Conservation (phyloP, 2,113 vertebrate species). For the Myiagra hebetior region DNA sequence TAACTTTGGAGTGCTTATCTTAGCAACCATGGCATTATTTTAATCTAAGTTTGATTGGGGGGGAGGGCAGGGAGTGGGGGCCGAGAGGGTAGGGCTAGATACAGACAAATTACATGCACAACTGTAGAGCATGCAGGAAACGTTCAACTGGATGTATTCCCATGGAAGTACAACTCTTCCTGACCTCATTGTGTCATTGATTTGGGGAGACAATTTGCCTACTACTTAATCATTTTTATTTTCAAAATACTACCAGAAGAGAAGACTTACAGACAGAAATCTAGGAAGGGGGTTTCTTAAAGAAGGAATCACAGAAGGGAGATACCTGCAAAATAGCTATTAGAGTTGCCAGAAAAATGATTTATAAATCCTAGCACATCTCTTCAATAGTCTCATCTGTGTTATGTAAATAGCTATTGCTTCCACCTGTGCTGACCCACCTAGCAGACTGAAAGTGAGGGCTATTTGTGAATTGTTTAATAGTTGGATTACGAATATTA, state of each 20-base stretch:
- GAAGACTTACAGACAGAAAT: neutral
- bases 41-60: neutral
- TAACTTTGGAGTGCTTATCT: neutral
- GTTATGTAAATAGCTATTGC: constrained; percentile 28
- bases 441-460: constrained; percentile 4
- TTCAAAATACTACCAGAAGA: neutral
- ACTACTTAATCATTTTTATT: neutral
- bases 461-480: constrained; percentile 45
- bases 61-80: no score
- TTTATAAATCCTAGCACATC: neutral
- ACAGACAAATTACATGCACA: neutral
- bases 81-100: neutral
- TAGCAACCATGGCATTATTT: neutral
- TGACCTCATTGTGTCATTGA: constrained; percentile 32
- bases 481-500: constrained; percentile 51
- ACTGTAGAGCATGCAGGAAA: neutral
- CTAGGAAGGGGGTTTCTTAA: neutral
- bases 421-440: constrained; percentile 47
- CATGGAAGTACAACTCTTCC: neutral
- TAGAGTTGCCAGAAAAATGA: neutral
- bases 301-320: neutral
- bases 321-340: neutral
- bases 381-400: neutral
- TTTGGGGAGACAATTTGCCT: neutral
- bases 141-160: neutral